phyloP scores from a whole-genome alignment of 2,888 invertebrate genomes.

The Drosophila mercatorum region DNA sequence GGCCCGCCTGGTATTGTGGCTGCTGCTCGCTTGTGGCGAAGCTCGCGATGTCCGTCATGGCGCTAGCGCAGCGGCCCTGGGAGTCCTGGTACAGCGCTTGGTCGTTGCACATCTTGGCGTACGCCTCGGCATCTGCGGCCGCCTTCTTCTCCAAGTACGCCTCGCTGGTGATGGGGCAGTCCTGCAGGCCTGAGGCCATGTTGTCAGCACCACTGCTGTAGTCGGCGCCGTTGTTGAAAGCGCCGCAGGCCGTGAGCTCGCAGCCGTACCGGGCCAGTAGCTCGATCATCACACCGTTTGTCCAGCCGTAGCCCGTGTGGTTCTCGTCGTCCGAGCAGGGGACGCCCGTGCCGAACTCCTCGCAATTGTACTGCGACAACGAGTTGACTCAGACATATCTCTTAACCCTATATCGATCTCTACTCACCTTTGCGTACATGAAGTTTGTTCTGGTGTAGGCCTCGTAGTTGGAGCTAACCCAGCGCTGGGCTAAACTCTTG shows the following conservation, averaged over 20 bases:
- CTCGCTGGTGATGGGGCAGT: conserved; percentile 37
- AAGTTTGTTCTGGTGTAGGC: conserved; percentile 88
- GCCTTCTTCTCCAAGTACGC: conserved; percentile 7
- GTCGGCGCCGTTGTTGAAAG: too few species aligned
- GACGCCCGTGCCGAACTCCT: conserved; percentile 87
- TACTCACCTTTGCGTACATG: conserved; percentile 93
- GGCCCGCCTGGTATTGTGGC: too few species aligned
- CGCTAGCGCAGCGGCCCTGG: not conserved
- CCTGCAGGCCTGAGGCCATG: not conserved
- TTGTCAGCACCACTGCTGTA: not conserved
- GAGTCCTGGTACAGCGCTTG: not conserved
- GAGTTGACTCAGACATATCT: too few species aligned
- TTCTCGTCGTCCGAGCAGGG: conserved; percentile 94
- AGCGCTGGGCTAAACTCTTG: conserved; percentile 89
- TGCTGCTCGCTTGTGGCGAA: not conserved
- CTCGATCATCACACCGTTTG: conserved; percentile 95
- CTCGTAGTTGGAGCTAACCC: conserved; percentile 91
- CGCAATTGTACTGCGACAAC: conserved; percentile 87
- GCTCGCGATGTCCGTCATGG: not conserved
- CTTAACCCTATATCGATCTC: too few species aligned
- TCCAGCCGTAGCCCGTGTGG: conserved; percentile 97
- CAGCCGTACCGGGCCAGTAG: conserved; percentile 89
- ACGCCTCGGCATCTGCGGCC: conserved; percentile 1
- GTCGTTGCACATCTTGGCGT: not conserved
- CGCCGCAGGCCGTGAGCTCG: conserved; percentile 53